Evolutionary conservation across 37 sponge, comb jelly and placozoan genomes (phyloP).

Genomic region (Ephydatia muelleri): DNA sequence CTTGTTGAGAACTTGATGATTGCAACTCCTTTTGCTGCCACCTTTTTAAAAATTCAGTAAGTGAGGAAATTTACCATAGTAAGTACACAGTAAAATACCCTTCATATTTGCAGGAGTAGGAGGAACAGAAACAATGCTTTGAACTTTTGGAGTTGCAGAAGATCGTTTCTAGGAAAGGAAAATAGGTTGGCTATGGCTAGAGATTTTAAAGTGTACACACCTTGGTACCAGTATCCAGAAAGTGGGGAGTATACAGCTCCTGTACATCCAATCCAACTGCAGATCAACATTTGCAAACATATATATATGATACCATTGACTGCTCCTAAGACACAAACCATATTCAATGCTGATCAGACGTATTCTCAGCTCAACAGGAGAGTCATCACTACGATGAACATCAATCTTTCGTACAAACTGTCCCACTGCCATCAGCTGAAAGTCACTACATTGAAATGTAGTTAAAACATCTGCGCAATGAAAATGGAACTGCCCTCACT

Average conservation of each 20-base stretch:
- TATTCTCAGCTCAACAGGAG: constrained; percentile 52
- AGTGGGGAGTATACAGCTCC: constrained; percentile 57
- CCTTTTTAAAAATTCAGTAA: neutral
- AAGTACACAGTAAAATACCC: neutral
- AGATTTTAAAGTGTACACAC: neutral
- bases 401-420: constrained; percentile 37
- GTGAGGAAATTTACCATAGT: neutral
- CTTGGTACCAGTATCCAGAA: neutral
- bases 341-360: constrained; percentile 63
- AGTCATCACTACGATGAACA: constrained; percentile 16
- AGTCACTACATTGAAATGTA: constrained; percentile 34
- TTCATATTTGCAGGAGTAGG: neutral
- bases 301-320: no score
- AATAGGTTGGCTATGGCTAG: neutral
- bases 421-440: constrained; percentile 47
- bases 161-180: neutral
- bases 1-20: constrained; percentile 73
- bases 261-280: constrained; percentile 65
- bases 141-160: neutral
- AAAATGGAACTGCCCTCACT: constrained; percentile 25
- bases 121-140: neutral
- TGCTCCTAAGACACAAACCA: neutral
- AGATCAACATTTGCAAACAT: neutral
- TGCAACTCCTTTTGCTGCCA: constrained; percentile 26
- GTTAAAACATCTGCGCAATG: neutral